A percentile compares a stretch with the other conserved stretches of the same genome.
These are phyloP conservation scores for Tenualosa thibaudeaui DNA, from an alignment of 2,797 vertebrate species.

Conservation along the genomic window DNA sequence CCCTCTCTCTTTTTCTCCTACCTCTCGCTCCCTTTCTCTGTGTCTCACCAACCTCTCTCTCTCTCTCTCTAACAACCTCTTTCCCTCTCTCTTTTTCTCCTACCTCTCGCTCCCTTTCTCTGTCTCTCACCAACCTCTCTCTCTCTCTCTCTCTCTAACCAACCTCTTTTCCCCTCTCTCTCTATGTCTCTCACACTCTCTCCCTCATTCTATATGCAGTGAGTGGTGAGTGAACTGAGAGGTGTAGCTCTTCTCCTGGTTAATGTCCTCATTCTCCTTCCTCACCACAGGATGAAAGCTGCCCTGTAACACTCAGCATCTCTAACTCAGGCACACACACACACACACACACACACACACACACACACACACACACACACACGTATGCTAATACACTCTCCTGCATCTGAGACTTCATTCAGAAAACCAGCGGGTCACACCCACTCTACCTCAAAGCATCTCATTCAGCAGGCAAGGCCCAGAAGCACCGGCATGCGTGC, in stretches of 20 bases:
- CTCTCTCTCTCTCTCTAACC: too few relatives aligned
- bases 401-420: slow-evolving; percentile 3
- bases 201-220: neutral
- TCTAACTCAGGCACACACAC: neutral
- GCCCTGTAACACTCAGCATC: neutral
- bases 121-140: neutral
- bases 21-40: neutral
- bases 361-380: neutral
- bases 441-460: neutral
- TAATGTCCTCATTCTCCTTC: slow-evolving; percentile 1
- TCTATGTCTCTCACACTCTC: neutral
- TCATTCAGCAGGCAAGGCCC: slow-evolving; percentile 2
- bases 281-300: slow-evolving; percentile 1
- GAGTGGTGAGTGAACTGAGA: neutral
- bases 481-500: neutral
- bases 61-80: neutral
- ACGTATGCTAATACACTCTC: neutral
- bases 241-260: neutral
- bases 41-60: neutral
- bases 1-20: neutral
- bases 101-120: neutral
- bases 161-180: too few relatives aligned
- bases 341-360: neutral
- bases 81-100: neutral
- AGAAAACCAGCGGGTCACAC: slow-evolving; percentile 6